These are phyloP conservation scores for Prolemur simus DNA, from an alignment of 2,113 vertebrate species.

Conservation along the genomic window DNA sequence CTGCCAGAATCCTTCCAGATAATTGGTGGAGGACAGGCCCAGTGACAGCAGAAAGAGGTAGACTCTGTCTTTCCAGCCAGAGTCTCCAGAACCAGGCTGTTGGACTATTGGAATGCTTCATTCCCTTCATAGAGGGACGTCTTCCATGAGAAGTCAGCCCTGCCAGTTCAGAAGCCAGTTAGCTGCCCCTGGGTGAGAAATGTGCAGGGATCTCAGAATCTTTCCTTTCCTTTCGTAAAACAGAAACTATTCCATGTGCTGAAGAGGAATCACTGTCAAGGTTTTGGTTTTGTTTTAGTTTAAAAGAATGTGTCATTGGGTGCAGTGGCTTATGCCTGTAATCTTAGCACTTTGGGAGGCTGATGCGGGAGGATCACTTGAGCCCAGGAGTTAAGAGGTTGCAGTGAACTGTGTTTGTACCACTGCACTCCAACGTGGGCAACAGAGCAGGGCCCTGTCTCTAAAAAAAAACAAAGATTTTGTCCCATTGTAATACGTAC, in stretches of 20 bases:
- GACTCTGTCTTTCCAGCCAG: neutral
- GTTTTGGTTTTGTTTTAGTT: slow-evolving; percentile 57
- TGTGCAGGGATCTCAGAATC: neutral
- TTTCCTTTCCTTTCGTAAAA: slow-evolving; percentile 38
- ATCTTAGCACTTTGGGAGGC: neutral
- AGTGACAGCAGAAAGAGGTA: neutral
- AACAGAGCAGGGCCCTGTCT: neutral
- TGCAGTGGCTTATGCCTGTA: neutral
- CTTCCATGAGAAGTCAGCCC: neutral
- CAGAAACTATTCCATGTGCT: neutral
- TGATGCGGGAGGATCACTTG: neutral
- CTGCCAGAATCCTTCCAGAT: neutral
- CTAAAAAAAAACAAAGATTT: neutral
- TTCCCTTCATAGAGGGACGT: neutral
- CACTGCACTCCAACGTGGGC: neutral
- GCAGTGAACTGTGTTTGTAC: neutral
- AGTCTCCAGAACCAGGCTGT: neutral
- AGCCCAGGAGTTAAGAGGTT: neutral
- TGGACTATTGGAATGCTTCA: neutral
- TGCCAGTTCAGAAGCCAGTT: slow-evolving; percentile 2
- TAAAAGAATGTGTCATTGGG: neutral
- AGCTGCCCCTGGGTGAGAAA: neutral
- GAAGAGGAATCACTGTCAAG: slow-evolving; percentile 5
- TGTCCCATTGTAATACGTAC: neutral
- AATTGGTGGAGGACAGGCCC: neutral